phyloP scores from a whole-genome alignment of 1,140 invertebrate genomes.

The Pogonus chalceus region DNA sequence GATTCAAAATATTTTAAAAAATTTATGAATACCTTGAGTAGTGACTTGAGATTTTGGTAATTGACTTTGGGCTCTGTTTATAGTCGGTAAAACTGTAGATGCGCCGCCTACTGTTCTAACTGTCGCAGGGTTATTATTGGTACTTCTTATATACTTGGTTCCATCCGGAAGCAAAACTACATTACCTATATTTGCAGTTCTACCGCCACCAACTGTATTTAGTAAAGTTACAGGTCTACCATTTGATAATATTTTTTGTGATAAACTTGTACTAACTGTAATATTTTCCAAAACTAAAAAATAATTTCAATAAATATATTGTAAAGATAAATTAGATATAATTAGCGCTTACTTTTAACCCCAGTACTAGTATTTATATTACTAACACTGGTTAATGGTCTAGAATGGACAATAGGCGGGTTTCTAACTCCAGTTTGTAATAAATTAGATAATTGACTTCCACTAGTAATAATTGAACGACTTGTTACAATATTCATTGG shows the following conservation, averaged over 20 bases:
- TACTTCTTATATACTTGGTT: slow-evolving; percentile 11
- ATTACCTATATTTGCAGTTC: slow-evolving; percentile 13
- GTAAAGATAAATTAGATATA: slow-evolving; percentile 5
- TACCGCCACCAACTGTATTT: slow-evolving; percentile 10
- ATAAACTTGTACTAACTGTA: slow-evolving; percentile 17
- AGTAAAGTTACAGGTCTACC: slow-evolving; percentile 25
- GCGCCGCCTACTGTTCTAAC: background rate
- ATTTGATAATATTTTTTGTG: slow-evolving; percentile 23
- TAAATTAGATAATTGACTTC: slow-evolving; percentile 19
- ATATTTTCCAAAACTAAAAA: slow-evolving; percentile 29
- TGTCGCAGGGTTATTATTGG: background rate
- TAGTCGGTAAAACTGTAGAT: slow-evolving; percentile 7
- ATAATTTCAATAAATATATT: background rate
- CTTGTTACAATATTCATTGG: too few relatives aligned
- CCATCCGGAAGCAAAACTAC: slow-evolving; percentile 29
- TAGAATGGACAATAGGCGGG: too few relatives aligned
- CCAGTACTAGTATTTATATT: slow-evolving; percentile 2
- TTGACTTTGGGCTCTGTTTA: slow-evolving; percentile 5
- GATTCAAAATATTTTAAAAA: background rate
- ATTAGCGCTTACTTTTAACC: slow-evolving; percentile 29
- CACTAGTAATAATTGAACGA: too few relatives aligned
- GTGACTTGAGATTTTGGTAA: background rate
- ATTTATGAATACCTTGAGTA: background rate
- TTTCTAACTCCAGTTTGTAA: slow-evolving; percentile 21
- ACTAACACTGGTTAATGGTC: background rate